Conservation (phyloP, 2,888 invertebrate genomes). For the Abscondita cerata region DNA sequence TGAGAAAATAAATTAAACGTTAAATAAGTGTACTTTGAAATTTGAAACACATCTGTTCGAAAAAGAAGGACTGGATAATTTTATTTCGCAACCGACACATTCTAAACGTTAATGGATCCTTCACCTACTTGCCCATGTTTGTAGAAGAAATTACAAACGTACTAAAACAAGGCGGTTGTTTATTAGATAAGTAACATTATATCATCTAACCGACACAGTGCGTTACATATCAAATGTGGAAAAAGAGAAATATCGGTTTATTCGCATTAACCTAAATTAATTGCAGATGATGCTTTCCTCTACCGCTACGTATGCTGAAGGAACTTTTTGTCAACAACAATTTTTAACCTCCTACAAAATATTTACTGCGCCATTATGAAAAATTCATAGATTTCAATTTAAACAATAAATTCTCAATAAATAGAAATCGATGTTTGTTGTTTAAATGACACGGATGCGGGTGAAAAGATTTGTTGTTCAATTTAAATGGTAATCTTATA, state of each 20-base stretch:
- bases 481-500: no score
- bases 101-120: conserved; percentile 25
- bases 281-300: no score
- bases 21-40: not conserved
- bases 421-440: no score
- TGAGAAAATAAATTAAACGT: conserved; percentile 3
- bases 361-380: no score
- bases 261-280: no score
- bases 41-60: conserved; percentile 13
- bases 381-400: no score
- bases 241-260: not conserved
- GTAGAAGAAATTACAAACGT: conserved; percentile 25
- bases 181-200: conserved; percentile 25
- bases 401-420: no score
- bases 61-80: conserved; percentile 21
- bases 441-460: no score
- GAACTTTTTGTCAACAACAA: no score
- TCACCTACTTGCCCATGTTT: conserved; percentile 28
- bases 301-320: no score
- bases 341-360: no score
- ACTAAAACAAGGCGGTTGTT: conserved; percentile 20
- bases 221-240: conserved; percentile 1
- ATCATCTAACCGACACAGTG: conserved; percentile 11
- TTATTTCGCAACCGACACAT: conserved; percentile 22
- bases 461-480: no score